Base-by-base conservation (phyloP, 2,888 invertebrate species). In the Drosophila mettleri region DNA sequence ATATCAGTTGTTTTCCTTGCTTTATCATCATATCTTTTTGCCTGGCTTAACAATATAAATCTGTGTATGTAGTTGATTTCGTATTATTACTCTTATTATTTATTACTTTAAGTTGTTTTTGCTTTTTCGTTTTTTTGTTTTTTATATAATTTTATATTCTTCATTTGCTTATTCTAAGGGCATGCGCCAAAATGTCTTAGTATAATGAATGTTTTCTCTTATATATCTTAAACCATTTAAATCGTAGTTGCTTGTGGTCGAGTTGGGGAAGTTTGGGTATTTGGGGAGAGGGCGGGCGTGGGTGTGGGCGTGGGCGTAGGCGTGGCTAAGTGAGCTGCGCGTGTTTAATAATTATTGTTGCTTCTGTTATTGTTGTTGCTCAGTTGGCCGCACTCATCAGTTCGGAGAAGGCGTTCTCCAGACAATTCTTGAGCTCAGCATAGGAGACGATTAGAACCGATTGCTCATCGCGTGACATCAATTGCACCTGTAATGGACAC, bases 401-500 rank as follows among this genome's bases (percentile, higher is more conserved):
- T 92, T 99, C 98, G 54, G 95, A 94, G 93, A 98, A 98, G 43
- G 98, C 97, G 90, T 96, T 95, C 91, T 98, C 98, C 89, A 99
- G 94, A 93, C 98, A 98, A 90, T 97, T 97, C 93, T 98, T 98
- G 89, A 99, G 94, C 92, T 99, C 99, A 22, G 97, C 95, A 92
- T 97, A 99, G 69, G 97, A 97, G 71, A 99, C 98, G 72, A 99
- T 97, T 84, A 99, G 94, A 70, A 99, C 95, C 92, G 98, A 99
- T 92, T 98, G 98, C 92, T 98, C 98, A 92, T 99, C 99, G 71
- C 98, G 95, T 2, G 99, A 98, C 95, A 97, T 97, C 85, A 99
- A 93, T 93, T 97, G 97, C 86, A 99, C 97, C 96, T 97, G 91
- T 70, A 78, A 34, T 10, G 14, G 8, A 10, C 2, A 12, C 2